Base-by-base conservation (phyloP, 2,888 invertebrate genomes). In the Acheta domesticus region DNA sequence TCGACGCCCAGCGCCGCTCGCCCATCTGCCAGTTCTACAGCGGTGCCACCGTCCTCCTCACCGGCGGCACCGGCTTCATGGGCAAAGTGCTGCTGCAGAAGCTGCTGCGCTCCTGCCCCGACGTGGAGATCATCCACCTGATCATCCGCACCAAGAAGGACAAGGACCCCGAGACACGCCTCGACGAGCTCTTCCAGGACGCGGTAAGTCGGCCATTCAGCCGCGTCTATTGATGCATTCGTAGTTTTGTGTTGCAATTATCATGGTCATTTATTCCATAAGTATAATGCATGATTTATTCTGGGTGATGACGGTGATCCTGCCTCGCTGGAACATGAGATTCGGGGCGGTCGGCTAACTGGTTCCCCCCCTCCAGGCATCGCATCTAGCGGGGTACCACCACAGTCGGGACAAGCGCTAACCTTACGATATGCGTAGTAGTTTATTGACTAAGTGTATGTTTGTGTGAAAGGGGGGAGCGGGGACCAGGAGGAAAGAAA, bases 131-230 rank as follows among this genome's bases (percentile, higher is more conserved):
- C 19, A 87, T 91, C 81, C 91, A 89, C 83, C 83, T 91, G 48
- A 85, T 92, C 74, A 87, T 91, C 23, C 86, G 92, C 77, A 85
- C 87, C 49, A 92, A 91, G 84, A 89, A 89, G 85, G 93, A 87
- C 0, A 91, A 92, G 84, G 90, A 91, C 83, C 88, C 91, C 75
- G 89, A 91, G 82, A 89, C 91, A 1, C 89, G 94, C 80, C 86
- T 93, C 77, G 92, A 92, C 16, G 90, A 91, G 82, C 88, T 93
- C 20, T 92, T 93, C 82, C 91, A 92, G 19, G 92, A 93, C 83
- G 88, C 90, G 48, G 91, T 92, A 85, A 89, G 90, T 50, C 36
- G 5, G n/a, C 0, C 36, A 2, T 36, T 74, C 36, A 8, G 36
- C 36, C 16, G 36, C 74, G 14, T 78, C 16, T 12, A 12, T 12